Percentiles rank a stretch among this genome's conserved stretches.
Conservation (phyloP, 2,888 invertebrate genomes). For the Plusia festucae region DNA sequence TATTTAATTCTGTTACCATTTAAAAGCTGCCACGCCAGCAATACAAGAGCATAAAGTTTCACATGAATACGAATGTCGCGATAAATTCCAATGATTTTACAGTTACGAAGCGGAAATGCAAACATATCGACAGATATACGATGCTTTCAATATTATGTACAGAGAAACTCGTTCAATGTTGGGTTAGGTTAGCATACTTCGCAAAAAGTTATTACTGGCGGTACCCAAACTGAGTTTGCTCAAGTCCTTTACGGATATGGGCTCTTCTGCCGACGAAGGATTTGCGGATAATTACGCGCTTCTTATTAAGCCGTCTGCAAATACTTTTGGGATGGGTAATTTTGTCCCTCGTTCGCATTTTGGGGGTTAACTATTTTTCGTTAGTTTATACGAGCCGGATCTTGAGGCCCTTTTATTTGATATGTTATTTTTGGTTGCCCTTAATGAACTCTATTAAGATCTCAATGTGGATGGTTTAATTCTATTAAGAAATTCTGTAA, state of each 20-base stretch:
- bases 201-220: slow-evolving; percentile 73
- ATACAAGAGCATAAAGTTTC: slow-evolving; percentile 34
- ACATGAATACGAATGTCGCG: slow-evolving; percentile 37
- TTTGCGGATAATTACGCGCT: slow-evolving; percentile 80
- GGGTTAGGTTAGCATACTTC: slow-evolving; percentile 63
- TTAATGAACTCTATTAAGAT: slow-evolving; percentile 15
- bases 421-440: slow-evolving; percentile 33
- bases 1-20: slow-evolving; percentile 37
- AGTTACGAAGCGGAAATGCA: slow-evolving; percentile 57
- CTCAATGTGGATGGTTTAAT: slow-evolving; percentile 15
- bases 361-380: slow-evolving; percentile 59
- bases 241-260: slow-evolving; percentile 76
- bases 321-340: slow-evolving; percentile 71
- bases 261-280: slow-evolving; percentile 64
- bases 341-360: slow-evolving; percentile 60
- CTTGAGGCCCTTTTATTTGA: slow-evolving; percentile 20
- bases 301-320: slow-evolving; percentile 80
- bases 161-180: slow-evolving; percentile 54
- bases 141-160: slow-evolving; percentile 55
- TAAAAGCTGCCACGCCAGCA: slow-evolving; percentile 26
- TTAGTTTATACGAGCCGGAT: slow-evolving; percentile 50
- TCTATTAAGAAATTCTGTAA: slow-evolving; percentile 11
- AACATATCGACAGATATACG: slow-evolving; percentile 55
- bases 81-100: slow-evolving; percentile 57
- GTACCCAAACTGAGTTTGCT: slow-evolving; percentile 73